Conservation (phyloP, 2,797 vertebrate genomes). For the Mycteria americana region DNA sequence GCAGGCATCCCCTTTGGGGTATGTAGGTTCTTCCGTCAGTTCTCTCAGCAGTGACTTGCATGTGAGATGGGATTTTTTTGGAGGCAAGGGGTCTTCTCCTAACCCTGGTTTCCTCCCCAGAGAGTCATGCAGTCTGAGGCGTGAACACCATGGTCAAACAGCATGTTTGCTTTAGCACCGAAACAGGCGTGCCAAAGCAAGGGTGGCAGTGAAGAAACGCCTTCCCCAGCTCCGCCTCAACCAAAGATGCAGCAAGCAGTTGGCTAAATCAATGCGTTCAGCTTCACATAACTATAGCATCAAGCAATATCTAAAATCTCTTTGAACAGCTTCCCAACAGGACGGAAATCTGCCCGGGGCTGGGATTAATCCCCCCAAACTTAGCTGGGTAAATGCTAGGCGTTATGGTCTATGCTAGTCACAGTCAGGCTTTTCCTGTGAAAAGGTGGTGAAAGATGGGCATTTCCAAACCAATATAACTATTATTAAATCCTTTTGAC, state of each 20-base stretch:
- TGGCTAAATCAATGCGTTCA: neutral
- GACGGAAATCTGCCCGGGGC: neutral
- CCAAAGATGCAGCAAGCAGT: neutral
- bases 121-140: neutral
- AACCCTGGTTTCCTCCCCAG: neutral
- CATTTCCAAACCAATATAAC: neutral
- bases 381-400: neutral
- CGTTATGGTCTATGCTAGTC: neutral
- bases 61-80: neutral
- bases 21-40: neutral
- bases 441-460: neutral
- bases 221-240: neutral
- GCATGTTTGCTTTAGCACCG: neutral
- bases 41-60: neutral
- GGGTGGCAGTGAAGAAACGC: neutral
- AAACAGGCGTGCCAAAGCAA: neutral
- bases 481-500: neutral
- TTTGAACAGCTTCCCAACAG: neutral
- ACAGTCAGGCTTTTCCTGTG: neutral
- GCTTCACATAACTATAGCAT: neutral
- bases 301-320: neutral
- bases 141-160: neutral
- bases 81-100: neutral
- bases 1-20: neutral
- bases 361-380: neutral